These are phyloP conservation scores for Fregata magnificens DNA, from an alignment of 2,113 vertebrate species.

Conservation along the genomic window DNA sequence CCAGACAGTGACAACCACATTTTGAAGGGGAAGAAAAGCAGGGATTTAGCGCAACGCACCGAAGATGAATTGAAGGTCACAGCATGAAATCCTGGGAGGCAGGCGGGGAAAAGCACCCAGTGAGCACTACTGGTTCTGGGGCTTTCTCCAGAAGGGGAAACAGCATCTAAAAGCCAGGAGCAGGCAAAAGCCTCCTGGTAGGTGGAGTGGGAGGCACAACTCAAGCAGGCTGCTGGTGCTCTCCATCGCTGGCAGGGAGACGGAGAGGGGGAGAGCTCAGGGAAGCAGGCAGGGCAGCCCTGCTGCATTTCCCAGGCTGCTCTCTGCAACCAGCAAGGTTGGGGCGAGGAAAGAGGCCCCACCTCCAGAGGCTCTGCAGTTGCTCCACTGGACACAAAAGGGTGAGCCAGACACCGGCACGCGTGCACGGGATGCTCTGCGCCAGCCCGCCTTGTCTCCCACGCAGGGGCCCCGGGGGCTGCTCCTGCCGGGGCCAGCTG, in stretches of 20 bases:
- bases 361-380: neutral
- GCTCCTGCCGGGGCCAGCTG: neutral
- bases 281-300: neutral
- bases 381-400: neutral
- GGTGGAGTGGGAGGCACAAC: neutral
- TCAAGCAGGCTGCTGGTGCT: fast-evolving
- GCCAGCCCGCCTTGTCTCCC: neutral
- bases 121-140: neutral
- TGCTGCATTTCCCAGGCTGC: neutral
- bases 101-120: neutral
- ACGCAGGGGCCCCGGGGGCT: neutral
- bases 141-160: neutral
- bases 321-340: neutral
- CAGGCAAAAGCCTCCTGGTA: neutral
- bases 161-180: neutral
- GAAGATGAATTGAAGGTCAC: neutral
- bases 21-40: neutral
- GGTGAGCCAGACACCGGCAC: neutral
- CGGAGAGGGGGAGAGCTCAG: neutral
- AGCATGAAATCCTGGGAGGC: neutral
- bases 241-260: neutral
- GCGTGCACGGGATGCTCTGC: neutral
- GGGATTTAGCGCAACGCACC: neutral
- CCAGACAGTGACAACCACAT: neutral
- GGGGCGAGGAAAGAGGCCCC: neutral